A percentile compares a stretch with the other conserved stretches of the same genome.
Conservation (phyloP, 2,113 vertebrate species). For the Cinclus cinclus region DNA sequence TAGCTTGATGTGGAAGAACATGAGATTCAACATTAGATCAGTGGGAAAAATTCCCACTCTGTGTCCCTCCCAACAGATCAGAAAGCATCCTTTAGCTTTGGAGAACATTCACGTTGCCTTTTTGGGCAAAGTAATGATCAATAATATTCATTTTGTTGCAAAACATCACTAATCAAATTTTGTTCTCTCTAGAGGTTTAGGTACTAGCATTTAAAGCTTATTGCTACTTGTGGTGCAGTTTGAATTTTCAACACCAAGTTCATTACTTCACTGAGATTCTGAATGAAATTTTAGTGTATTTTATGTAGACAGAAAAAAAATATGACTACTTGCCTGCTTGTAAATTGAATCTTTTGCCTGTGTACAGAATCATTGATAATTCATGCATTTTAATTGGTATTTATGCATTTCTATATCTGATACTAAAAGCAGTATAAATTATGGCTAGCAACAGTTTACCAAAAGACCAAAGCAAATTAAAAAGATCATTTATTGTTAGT, state of each 20-base stretch:
- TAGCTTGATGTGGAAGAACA: background rate
- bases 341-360: conserved; percentile 31
- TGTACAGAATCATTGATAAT: conserved; percentile 14
- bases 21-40: background rate
- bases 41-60: background rate
- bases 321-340: background rate
- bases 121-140: background rate
- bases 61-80: background rate
- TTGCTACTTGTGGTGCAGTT: background rate
- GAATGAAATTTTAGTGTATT: conserved; percentile 28
- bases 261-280: background rate
- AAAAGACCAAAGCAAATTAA: conserved; percentile 20
- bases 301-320: background rate
- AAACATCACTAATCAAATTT: background rate
- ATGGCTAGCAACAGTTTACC: background rate
- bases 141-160: background rate
- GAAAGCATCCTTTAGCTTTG: background rate
- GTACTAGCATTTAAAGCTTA: background rate
- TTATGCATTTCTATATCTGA: conserved; percentile 21
- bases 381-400: conserved; percentile 38
- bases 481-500: conserved; percentile 36
- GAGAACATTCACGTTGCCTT: background rate
- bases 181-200: background rate
- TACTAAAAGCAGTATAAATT: conserved; percentile 34
- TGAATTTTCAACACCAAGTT: background rate